Base-by-base conservation (phyloP, 2,888 invertebrate species). In the Zaprionus bogoriensis region DNA sequence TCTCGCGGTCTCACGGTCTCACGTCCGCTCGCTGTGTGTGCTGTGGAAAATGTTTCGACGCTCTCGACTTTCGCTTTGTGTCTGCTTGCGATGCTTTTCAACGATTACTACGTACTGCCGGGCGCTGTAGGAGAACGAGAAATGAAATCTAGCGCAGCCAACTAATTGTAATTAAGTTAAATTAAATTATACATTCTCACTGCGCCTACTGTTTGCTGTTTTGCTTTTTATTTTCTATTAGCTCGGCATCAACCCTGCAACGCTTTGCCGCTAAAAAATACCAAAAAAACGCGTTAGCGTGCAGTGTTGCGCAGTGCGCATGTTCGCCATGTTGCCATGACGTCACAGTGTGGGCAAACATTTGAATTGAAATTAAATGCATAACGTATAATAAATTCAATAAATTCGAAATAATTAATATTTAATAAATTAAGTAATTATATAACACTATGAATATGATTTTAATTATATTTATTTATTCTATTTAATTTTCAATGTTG, bases 161-260 rank as follows among this genome's bases (percentile, higher is more conserved):
- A 78, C 79, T 85, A 69, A 69, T 72, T 83, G 64, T 80, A 86
- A 86, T 86, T 86, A 66, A 71, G 65, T 74, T 67, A 74, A 83
- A 81, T 86, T 81, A 83, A 86, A 83, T 83, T 81, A 86, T 79
- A 86, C 70, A 82, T 81, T 74, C 60, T 77, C 69, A 70, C 83
- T 76, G 71, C 51, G 75, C 76, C 85, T 82, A 77, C 87, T 84
- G 50, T 28, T 58, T 50, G 51, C 74, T 67, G 62, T 71, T 62
- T 53, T 67, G 63, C 53, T 63, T 71, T 27, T 63, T 67, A 44
- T 39, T 58, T 54, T 59, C 46, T 46, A 38, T 39, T 10, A 36
- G 47, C 39, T 53, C 47, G 30, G 46, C 20, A 42, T 60, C 65
- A 75, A 66, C 72, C 66, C 75, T 73, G 23, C 19, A 3, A n/a